phyloP scores from a whole-genome alignment of 2,113 vertebrate species.

The Pomatostomus ruficeps region DNA sequence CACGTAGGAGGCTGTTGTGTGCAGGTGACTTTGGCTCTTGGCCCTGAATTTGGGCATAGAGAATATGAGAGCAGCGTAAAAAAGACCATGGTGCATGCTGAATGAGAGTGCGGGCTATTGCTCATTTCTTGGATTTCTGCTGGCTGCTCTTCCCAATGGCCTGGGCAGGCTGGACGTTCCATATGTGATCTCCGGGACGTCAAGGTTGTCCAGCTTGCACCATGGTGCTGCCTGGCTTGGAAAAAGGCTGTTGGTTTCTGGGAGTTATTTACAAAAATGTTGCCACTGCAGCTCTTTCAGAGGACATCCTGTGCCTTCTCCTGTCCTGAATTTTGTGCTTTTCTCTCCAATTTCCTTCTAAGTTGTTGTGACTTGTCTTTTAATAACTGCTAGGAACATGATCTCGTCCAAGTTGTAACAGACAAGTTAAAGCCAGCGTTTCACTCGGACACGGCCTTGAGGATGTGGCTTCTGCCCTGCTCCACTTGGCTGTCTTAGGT shows the following conservation, averaged over 20 bases:
- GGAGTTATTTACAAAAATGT: not conserved
- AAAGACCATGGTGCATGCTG: not conserved
- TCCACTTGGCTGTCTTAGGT: not conserved
- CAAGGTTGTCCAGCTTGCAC: not conserved
- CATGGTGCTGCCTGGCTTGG: not conserved
- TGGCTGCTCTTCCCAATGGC: not conserved
- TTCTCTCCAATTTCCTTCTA: not conserved
- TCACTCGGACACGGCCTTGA: not conserved
- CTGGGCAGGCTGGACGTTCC: not conserved
- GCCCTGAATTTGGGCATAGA: not conserved
- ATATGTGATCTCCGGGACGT: not conserved
- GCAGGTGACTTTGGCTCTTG: not conserved
- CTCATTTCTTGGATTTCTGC: not conserved
- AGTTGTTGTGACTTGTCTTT: not conserved
- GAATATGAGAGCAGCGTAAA: fast-evolving
- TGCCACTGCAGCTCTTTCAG: not conserved
- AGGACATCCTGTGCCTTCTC: not conserved
- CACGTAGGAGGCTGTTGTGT: not conserved
- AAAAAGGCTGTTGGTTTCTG: not conserved
- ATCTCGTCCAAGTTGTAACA: not conserved
- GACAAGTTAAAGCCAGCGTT: not conserved
- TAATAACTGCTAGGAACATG: not conserved
- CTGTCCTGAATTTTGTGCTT: not conserved
- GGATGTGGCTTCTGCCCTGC: not conserved
- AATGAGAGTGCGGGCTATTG: not conserved